phyloP scores from a whole-genome alignment of 2,797 vertebrate species.

The Anguilla pacifica region DNA sequence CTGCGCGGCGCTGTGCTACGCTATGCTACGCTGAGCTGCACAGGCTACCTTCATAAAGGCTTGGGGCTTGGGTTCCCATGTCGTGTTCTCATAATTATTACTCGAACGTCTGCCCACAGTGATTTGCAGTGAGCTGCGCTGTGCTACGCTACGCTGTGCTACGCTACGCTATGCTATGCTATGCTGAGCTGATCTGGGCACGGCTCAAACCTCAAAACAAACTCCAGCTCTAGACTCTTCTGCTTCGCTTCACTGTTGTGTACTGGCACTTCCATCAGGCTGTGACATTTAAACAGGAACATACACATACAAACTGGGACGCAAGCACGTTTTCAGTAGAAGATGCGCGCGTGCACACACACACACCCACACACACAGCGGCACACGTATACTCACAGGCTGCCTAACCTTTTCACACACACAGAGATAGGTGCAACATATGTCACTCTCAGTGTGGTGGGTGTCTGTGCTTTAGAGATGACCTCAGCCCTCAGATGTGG shows the following conservation, averaged over 20 bases:
- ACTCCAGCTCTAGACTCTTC: not conserved
- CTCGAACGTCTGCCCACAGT: not conserved
- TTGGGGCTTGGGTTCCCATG: not conserved
- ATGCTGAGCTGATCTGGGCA: not conserved
- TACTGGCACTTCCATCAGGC: not conserved
- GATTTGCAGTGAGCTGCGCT: not conserved
- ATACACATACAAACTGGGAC: not conserved
- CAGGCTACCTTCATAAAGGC: not conserved
- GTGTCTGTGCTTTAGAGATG: not conserved
- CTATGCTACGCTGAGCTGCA: not conserved
- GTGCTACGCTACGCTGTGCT: not conserved
- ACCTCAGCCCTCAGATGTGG: not conserved
- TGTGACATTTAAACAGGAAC: not conserved
- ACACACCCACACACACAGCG: constrained; percentile 18
- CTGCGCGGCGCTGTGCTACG: not conserved
- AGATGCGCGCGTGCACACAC: not conserved
- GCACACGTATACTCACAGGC: not conserved
- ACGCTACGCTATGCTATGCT: too few species aligned
- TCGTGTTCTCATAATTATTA: not conserved
- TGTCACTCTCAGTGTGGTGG: not conserved
- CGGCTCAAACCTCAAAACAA: not conserved
- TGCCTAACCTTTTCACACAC: not conserved
- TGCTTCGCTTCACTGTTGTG: not conserved
- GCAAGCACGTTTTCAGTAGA: not conserved
- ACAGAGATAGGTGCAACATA: not conserved